These are phyloP conservation scores for Neomicropteryx cornuta DNA, from an alignment of 1,140 invertebrate genomes.

Conservation along the genomic window DNA sequence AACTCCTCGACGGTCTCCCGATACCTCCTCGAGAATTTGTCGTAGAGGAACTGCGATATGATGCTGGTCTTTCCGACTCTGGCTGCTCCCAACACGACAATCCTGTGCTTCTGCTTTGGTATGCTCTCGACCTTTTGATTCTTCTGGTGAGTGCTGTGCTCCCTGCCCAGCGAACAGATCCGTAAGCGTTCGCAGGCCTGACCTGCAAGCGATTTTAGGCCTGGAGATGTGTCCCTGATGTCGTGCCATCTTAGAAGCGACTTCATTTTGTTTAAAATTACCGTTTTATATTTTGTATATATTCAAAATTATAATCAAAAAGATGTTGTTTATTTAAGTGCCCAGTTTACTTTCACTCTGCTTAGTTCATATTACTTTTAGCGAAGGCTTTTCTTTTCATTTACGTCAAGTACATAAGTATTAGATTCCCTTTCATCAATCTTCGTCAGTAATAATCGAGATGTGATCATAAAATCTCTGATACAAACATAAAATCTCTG, in stretches of 20 bases:
- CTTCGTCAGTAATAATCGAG: too few species aligned
- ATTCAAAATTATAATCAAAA: too few species aligned
- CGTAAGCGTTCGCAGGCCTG: slow-evolving; percentile 16
- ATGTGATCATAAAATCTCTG: too few species aligned
- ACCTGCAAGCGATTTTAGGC: not conserved
- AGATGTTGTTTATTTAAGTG: too few species aligned
- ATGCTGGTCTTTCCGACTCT: slow-evolving; percentile 49
- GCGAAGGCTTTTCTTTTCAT: too few species aligned
- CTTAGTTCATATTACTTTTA: too few species aligned
- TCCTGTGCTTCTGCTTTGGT: slow-evolving; percentile 23
- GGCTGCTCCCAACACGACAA: slow-evolving; percentile 36
- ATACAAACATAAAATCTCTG: too few species aligned
- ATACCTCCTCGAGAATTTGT: slow-evolving; percentile 40
- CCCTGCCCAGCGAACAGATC: slow-evolving; percentile 18
- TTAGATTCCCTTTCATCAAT: too few species aligned
- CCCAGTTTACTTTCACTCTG: too few species aligned
- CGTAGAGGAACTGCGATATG: slow-evolving; percentile 49
- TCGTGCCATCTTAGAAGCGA: not conserved
- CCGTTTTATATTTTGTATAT: too few species aligned
- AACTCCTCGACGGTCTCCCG: slow-evolving; percentile 47
- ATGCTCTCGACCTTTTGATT: too few species aligned
- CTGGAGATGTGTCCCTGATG: not conserved
- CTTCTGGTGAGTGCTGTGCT: slow-evolving; percentile 2
- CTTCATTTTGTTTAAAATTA: slow-evolving; percentile 2
- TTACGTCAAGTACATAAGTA: too few species aligned